Conservation (phyloP, 2,113 vertebrate species). For the Prietella phreatophila region DNA sequence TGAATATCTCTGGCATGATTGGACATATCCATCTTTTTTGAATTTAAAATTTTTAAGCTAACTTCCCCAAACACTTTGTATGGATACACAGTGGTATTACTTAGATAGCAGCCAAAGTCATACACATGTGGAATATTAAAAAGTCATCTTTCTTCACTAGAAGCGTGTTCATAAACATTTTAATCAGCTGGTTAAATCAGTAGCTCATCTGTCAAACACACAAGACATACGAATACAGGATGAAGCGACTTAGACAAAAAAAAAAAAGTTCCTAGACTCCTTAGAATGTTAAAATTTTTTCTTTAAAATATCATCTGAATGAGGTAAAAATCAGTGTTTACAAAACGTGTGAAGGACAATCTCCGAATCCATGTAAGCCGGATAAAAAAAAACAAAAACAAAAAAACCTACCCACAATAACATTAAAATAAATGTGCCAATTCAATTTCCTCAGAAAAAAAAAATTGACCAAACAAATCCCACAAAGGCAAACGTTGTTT, state of each 20-base stretch:
- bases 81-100: background rate
- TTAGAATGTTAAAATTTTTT: constrained; percentile 49
- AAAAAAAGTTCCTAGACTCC: constrained; percentile 27
- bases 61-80: background rate
- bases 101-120: background rate
- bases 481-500: constrained; percentile 51
- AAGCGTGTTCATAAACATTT: constrained; percentile 11
- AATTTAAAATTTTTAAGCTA: too few species aligned
- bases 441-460: background rate
- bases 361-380: background rate
- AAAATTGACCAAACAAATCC: constrained; percentile 31
- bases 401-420: background rate
- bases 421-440: background rate
- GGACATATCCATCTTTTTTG: background rate
- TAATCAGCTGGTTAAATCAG: constrained; percentile 56
- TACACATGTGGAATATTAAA: background rate
- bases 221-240: constrained; percentile 36
- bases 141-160: background rate
- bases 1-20: background rate
- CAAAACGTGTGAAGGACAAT: constrained; percentile 31
- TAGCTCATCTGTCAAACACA: constrained; percentile 51
- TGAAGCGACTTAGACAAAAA: constrained; percentile 48
- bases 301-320: constrained; percentile 44
- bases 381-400: background rate
- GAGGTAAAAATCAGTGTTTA: constrained; percentile 58